phyloP scores from a whole-genome alignment of 2,888 invertebrate species.

The Glyphotaelius pellucidus region DNA sequence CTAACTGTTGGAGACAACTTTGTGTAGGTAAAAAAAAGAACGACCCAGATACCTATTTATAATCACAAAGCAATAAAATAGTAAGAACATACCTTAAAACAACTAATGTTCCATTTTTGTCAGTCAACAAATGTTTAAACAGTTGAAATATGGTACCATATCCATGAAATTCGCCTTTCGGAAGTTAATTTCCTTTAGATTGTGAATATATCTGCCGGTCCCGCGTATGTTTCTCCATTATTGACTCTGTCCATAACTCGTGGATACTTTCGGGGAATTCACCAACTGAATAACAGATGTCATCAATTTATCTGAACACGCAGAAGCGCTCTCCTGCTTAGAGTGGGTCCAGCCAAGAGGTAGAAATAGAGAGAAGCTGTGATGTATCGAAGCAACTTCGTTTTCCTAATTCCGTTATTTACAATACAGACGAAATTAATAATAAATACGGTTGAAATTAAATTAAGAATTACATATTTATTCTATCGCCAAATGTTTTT shows the following conservation, averaged over 20 bases:
- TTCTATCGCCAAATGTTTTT: neutral
- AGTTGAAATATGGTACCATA: neutral
- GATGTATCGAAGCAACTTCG: neutral
- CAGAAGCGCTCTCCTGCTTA: neutral
- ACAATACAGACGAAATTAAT: neutral
- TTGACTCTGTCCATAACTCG: conserved; percentile 31
- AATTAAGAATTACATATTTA: neutral
- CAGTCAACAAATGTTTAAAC: neutral
- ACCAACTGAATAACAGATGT: conserved; percentile 43
- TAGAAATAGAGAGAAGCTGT: neutral
- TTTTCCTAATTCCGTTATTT: neutral
- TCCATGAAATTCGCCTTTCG: conserved; percentile 10
- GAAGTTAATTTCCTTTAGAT: conserved; percentile 33
- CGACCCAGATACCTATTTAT: no score
- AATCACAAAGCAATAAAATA: neutral
- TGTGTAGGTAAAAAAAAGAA: no score
- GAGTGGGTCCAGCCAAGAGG: neutral
- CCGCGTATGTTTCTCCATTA: conserved; percentile 7
- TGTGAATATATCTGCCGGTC: conserved; percentile 24
- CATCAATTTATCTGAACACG: conserved; percentile 26
- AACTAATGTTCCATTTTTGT: neutral
- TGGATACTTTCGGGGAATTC: neutral
- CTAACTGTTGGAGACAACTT: no score
- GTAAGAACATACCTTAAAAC: neutral
- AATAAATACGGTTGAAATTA: neutral